Conservation (phyloP, 2,113 vertebrate genomes). For the Oreochromis spilurus region DNA sequence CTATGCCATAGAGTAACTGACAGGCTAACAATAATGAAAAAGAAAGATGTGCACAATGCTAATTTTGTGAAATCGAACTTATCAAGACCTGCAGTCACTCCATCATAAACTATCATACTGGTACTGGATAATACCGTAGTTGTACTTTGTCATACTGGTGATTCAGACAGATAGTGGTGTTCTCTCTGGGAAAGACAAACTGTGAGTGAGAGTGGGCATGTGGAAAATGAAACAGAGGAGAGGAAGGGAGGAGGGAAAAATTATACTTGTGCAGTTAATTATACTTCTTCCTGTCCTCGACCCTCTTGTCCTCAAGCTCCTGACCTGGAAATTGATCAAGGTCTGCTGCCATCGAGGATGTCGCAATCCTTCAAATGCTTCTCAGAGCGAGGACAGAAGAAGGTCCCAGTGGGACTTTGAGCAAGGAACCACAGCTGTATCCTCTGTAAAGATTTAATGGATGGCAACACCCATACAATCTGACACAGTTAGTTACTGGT, state of each 20-base stretch:
- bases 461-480: not conserved
- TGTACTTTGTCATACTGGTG: not conserved
- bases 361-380: not conserved
- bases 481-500: not conserved
- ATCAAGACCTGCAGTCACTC: not conserved
- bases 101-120: not conserved
- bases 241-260: not conserved
- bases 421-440: slow-evolving; percentile 4
- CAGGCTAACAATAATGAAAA: not conserved
- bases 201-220: not conserved
- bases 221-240: not conserved
- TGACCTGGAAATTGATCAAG: not conserved
- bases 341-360: not conserved
- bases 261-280: not conserved
- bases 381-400: not conserved
- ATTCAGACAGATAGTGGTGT: not conserved
- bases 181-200: not conserved
- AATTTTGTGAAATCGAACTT: not conserved
- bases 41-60: not conserved
- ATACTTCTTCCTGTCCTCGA: not conserved
- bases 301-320: not conserved
- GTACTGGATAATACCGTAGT: not conserved
- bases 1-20: not conserved
- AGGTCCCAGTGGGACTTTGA: not conserved
- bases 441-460: not conserved